Percentiles rank a stretch among this genome's conserved stretches.
Evolutionary conservation across 2,888 invertebrate genomes (phyloP).

Genomic region (Biston betularia): DNA sequence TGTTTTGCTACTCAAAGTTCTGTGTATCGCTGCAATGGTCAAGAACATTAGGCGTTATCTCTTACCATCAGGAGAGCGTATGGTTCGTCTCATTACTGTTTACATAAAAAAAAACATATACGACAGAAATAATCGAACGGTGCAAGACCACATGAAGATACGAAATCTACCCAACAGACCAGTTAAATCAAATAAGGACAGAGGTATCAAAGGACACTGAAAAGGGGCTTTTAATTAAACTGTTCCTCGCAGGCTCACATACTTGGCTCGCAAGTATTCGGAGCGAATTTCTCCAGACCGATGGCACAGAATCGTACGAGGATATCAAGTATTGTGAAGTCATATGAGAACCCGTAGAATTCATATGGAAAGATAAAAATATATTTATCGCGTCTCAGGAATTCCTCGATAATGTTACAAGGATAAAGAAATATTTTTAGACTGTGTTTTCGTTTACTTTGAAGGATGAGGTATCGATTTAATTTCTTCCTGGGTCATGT

Average conservation of each 20-base stretch:
- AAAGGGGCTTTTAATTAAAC: constrained; percentile 43
- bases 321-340: constrained; percentile 8
- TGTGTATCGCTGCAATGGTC: no score
- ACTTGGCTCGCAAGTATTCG: constrained; percentile 32
- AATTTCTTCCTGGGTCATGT: no score
- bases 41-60: no score
- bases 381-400: not conserved
- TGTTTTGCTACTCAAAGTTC: no score
- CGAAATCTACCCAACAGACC: constrained; percentile 22
- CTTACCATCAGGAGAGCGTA: no score
- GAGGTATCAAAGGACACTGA: constrained; percentile 18
- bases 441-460: not conserved
- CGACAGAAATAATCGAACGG: not conserved
- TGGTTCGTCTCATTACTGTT: no score
- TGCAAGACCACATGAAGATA: not conserved
- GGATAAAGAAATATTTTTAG: not conserved
- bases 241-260: constrained; percentile 26
- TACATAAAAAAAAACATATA: no score
- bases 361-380: not conserved
- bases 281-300: constrained; percentile 6
- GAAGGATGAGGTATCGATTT: not conserved
- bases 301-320: constrained; percentile 1
- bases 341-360: constrained; percentile 3
- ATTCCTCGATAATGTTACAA: constrained; percentile 10
- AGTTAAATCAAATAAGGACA: constrained; percentile 22